Base-by-base conservation (phyloP, 2,797 vertebrate genomes). In the Atherinosoma microstoma region DNA sequence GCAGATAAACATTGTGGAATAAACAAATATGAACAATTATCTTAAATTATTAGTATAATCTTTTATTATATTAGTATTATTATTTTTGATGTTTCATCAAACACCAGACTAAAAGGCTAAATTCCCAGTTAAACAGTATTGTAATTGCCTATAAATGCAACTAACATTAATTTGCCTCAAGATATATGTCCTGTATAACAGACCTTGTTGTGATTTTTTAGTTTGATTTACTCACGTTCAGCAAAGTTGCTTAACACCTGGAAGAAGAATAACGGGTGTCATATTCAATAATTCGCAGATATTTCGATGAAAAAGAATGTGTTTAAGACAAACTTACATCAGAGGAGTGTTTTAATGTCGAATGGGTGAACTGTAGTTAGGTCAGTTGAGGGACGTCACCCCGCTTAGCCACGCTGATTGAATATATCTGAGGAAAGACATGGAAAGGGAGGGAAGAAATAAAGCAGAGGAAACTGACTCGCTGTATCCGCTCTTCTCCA, bases 181-280 rank as follows among this genome's bases (percentile, higher is more conserved):
- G 18, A n/a, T 16, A 49, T 10, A 16, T 49, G 22, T 15, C 32
- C 4, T 10, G 3, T 29, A 51, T 24, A 29, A 0, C 27, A 63
- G 22, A 59, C 5, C 5, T 57, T 24, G 13, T 36, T 4, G 6
- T 34, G 13, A 18, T 56, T 27, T 35, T 24, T 27, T 18, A 30
- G 54, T 10, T 51, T 6, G 18, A 42, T n/a, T 61, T 75, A 90
- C 90, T 93, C 73, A 93, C 87, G 81, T 88, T 87, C 84, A 87
- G 89, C 76, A 90, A 94, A 93, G 79, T 89, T 95, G 89, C 65
- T 84, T 94, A 94, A 93, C 93, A 94, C 94, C 95, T 96, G 87
- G 88, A 93, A 78, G 70, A 8, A 79, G 34, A 83, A 36, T 84
- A 59, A 80, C 4, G 4, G 4, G 10, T 22, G 20, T 74, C 40